Evolutionary conservation across 92 coral and sea anemone species (phyloP).

Genomic region (Desmophyllum pertusum): DNA sequence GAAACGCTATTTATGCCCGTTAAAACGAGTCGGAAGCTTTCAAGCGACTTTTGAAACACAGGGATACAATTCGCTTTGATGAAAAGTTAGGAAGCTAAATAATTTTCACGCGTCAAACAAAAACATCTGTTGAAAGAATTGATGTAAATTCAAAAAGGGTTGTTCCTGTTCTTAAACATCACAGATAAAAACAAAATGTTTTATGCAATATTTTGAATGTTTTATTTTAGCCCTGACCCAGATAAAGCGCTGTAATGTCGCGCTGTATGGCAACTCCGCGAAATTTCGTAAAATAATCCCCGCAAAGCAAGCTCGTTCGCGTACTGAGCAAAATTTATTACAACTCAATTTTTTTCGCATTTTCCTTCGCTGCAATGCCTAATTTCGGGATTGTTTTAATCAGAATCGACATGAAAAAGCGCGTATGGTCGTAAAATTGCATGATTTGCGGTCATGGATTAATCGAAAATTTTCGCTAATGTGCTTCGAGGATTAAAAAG

Average conservation of each 20-base stretch:
- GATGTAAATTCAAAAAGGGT: background rate
- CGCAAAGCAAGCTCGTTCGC: background rate
- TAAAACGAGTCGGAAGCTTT: background rate
- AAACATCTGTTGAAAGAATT: constrained; percentile 18
- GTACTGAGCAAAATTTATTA: background rate
- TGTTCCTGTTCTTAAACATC: background rate
- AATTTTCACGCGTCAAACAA: constrained; percentile 22
- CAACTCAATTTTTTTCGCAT: constrained; percentile 31
- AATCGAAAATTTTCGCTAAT: constrained; percentile 21
- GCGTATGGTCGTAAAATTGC: background rate
- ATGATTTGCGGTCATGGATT: constrained; percentile 17
- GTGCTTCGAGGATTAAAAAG: constrained; percentile 28
- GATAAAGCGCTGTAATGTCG: background rate
- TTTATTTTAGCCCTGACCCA: background rate
- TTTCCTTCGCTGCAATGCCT: constrained; percentile 2
- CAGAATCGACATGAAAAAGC: background rate
- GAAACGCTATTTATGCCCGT: background rate
- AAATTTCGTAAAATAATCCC: background rate
- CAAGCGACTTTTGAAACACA: background rate
- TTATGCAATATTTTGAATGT: background rate
- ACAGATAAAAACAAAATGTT: background rate
- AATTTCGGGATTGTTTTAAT: constrained; percentile 1
- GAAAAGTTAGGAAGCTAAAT: constrained; percentile 16
- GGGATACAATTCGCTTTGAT: background rate
- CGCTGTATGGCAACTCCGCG: background rate